Conservation (phyloP, 2,797 vertebrate genomes). For the Sphenodon punctatus region DNA sequence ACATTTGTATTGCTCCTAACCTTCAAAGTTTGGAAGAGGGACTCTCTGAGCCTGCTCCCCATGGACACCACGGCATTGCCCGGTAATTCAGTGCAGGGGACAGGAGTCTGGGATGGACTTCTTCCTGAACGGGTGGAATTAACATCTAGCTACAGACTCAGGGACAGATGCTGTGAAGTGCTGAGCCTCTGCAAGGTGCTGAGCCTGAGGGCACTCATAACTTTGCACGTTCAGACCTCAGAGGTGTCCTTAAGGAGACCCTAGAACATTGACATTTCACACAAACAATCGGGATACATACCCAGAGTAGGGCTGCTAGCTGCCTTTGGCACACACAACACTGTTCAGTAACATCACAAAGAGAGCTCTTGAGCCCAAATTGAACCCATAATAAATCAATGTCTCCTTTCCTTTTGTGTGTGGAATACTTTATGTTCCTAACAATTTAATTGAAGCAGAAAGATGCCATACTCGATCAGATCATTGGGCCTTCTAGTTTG, state of each 20-base stretch:
- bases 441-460: constrained; percentile 55
- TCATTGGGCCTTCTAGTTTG: constrained; percentile 2
- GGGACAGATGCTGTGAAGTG: neutral
- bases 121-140: neutral
- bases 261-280: neutral
- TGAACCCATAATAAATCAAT: constrained; percentile 45
- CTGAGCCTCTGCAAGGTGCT: neutral
- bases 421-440: constrained; percentile 47
- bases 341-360: neutral
- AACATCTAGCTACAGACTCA: neutral
- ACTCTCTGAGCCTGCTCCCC: neutral
- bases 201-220: neutral
- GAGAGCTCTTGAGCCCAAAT: constrained; percentile 2
- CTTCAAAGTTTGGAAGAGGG: constrained; percentile 29
- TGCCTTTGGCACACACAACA: neutral
- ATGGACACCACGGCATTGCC: fast-evolving
- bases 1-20: constrained; percentile 32
- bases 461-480: constrained; percentile 62
- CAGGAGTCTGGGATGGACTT: neutral
- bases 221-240: neutral
- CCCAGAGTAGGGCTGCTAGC: neutral
- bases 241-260: neutral
- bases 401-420: neutral
- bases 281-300: neutral
- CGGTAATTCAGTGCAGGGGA: neutral